These are phyloP conservation scores for Vulpes ferrilata DNA, from an alignment of 2,113 vertebrate species.

Conservation along the genomic window DNA sequence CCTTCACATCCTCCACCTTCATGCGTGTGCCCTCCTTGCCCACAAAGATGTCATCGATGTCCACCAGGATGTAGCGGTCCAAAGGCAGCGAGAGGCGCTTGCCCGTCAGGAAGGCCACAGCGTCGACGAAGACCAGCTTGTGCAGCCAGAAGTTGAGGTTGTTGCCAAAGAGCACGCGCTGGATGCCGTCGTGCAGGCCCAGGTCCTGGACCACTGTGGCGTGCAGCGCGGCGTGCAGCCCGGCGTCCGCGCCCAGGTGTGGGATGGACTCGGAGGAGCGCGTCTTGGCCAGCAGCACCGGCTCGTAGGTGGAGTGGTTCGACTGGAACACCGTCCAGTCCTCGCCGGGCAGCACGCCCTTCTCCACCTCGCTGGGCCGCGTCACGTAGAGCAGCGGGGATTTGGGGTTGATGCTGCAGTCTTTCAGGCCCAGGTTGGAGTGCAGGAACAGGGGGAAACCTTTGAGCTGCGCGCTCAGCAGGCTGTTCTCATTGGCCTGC, in stretches of 20 bases:
- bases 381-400: constrained; percentile 97
- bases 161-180: constrained; percentile 98
- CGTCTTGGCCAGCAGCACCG: constrained; percentile 96
- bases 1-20: constrained; percentile 98
- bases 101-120: constrained; percentile 96
- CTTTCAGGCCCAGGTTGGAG: constrained; percentile 97
- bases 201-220: constrained; percentile 98
- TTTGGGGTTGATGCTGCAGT: constrained; percentile 97
- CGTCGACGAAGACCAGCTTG: constrained; percentile 97
- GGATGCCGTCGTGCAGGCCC: constrained; percentile 97
- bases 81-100: constrained; percentile 96
- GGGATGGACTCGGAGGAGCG: constrained; percentile 95
- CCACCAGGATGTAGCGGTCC: constrained; percentile 97
- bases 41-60: constrained; percentile 98
- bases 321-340: constrained; percentile 99
- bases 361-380: constrained; percentile 94
- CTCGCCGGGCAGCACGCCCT: constrained; percentile 95
- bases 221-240: constrained; percentile 95
- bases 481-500: constrained; percentile 98
- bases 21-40: constrained; percentile 99
- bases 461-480: constrained; percentile 98
- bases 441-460: constrained; percentile 98
- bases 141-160: constrained; percentile 99
- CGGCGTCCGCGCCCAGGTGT: constrained; percentile 91
- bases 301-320: constrained; percentile 98